Evolutionary conservation across 92 coral and sea anemone species (phyloP), one percentile per base, ranked within the genome.

Genomic region (Bergia sp.): DNA sequence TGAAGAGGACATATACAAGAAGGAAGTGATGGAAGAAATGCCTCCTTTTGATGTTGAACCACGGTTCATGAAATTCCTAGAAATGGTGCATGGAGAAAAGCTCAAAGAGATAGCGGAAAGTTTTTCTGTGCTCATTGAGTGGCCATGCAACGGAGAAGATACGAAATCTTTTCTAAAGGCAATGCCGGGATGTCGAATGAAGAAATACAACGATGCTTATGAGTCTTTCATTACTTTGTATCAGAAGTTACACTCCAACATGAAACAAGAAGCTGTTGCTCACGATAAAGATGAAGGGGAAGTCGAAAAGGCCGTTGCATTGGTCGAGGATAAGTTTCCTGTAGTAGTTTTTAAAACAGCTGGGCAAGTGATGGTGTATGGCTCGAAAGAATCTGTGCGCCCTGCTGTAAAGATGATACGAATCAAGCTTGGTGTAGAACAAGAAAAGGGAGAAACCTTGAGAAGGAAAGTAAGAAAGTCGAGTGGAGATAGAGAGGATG

Each of bases 41-140:
- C 78, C 78, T 36, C 87, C 87, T 4, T 42, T 69, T 49, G 66
- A 83, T n/a, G 87, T 83, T 44, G 65, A 67, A 43, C 87, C 87
- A 36, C 65, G 77, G 16, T 47, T 65, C 37, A 83, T 83, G 87
- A 44, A 23, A 44, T 83, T 43, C 43, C 44, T 83, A 0, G 11
- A 3, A 21, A 45, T 12, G 23, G 50, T 38, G 20, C 29, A 66
- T 29, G 21, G 29, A 3, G 15, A 83, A 69, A 43, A 1, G 43
- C 76, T 83, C 9, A 6, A 45, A 0, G 87, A 83, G 23, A 83
- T 69, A 2, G 87, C 42, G 43, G 58, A 69, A 43, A 44, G 5
- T 0, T 83, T n/a, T 29, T 45, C 77, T 37, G 87, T 83, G 58
- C 87, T 13, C 23, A 12, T 83, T 5, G 76, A 67, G n/a, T 83